phyloP scores from a whole-genome alignment of 1,140 invertebrate species.

The Drosophila pseudoananassae region DNA sequence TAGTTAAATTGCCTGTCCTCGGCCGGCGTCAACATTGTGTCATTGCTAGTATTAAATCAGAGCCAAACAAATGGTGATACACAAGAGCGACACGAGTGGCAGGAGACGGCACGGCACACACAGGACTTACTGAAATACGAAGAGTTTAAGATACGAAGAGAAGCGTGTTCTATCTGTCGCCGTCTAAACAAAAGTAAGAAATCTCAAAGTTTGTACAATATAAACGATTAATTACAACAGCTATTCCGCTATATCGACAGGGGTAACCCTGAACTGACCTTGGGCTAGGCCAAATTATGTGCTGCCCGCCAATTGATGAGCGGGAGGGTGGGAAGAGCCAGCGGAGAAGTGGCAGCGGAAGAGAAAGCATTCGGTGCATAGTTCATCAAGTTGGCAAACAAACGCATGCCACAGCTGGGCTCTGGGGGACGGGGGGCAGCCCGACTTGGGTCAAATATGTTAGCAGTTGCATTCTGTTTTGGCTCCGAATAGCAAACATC shows the following conservation, averaged over 20 bases:
- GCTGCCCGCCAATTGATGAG: constrained; percentile 2
- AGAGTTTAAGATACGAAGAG: not conserved
- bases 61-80: constrained; percentile 54
- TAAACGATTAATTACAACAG: not conserved
- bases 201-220: not conserved
- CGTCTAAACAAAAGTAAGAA: too few species aligned
- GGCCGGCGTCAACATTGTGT: constrained; percentile 46
- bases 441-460: constrained; percentile 45
- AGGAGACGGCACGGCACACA: constrained; percentile 5
- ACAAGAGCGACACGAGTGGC: constrained; percentile 22
- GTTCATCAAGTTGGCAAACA: constrained; percentile 75
- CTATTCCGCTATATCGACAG: constrained; percentile 7
- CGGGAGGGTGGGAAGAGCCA: not conserved
- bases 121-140: constrained; percentile 20
- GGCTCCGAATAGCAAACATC: constrained; percentile 31
- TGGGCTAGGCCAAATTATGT: constrained; percentile 21
- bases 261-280: constrained; percentile 30
- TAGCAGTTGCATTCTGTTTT: constrained; percentile 43
- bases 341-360: not conserved
- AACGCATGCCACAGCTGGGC: constrained; percentile 57
- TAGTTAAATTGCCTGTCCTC: constrained; percentile 78
- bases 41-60: constrained; percentile 70
- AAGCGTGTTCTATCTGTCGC: too few species aligned
- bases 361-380: constrained; percentile 46
- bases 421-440: too few species aligned